Evolutionary conservation across 2,797 vertebrate genomes (phyloP), one percentile per base, ranked within the genome.

Genomic region (Adelosebastes latens): DNA sequence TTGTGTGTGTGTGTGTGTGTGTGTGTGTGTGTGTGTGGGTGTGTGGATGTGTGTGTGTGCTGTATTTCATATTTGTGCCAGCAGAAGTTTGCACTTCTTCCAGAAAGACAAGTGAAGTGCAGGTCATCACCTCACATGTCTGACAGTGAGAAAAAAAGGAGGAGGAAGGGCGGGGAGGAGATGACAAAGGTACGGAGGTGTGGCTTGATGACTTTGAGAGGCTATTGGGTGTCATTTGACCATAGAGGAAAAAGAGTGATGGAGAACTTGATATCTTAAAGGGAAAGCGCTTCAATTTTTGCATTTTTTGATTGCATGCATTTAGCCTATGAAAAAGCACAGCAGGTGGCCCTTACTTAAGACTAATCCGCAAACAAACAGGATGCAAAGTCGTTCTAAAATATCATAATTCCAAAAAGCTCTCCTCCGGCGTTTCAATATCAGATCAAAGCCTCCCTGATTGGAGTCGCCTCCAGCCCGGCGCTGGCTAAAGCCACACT

Each of bases 41-140:
- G 61, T 31, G 71, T 64, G 73, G 61, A 62, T 74, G 77, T 39
- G 65, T 34, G 77, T 53, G 81, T 59, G 64, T 69, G 74, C 11
- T 85, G 75, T 83, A 79, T 90, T 84, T 87, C 69, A 82, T 80
- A 78, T 90, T 82, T 86, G 77, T 74, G 69, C 70, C 81, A 81
- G 83, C 67, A 72, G 77, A 91, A 92, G 90, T 94, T 92, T 80
- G 82, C 81, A 80, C 87, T 85, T 87, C 77, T 79, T 86, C 67
- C 67, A 92, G 88, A 88, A 88, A 92, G 91, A 90, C 86, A 77
- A 93, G 86, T 82, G 83, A 83, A 91, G 92, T 89, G 80, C 91
- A 92, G 88, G 90, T 94, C 90, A 82, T 88, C 89, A 86, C 84
- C 88, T 91, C 83, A 11, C 75, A 73, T 22, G 62, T 90, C 83